Percentiles rank a stretch among this genome's conserved stretches.
Evolutionary conservation across 2,888 invertebrate species (phyloP).

Genomic region (Xylota segnis): DNA sequence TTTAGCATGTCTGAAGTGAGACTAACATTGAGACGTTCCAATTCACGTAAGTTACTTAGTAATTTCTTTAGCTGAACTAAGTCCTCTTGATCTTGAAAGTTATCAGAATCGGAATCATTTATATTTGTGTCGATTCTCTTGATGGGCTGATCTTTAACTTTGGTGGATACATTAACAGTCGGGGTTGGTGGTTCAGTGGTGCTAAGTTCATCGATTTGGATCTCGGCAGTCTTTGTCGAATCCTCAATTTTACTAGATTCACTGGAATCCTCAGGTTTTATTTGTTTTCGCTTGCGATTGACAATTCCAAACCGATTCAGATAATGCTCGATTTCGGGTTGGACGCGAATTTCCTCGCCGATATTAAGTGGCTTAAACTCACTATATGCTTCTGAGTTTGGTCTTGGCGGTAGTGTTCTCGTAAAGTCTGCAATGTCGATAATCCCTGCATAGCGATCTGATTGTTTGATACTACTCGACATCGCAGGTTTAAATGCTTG

Average conservation of each 20-base stretch:
- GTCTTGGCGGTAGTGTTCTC: conserved; percentile 79
- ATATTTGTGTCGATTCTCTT: conserved; percentile 65
- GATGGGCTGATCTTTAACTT: conserved; percentile 57
- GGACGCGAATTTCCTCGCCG: conserved; percentile 81
- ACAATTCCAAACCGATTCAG: conserved; percentile 84
- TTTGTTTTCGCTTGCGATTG: conserved; percentile 81
- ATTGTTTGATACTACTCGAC: conserved; percentile 77
- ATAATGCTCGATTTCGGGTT: conserved; percentile 83
- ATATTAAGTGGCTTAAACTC: conserved; percentile 84
- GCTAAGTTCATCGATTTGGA: neutral
- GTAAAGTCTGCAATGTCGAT: conserved; percentile 80
- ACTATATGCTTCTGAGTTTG: conserved; percentile 82
- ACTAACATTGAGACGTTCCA: conserved; percentile 81
- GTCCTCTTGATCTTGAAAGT: conserved; percentile 84
- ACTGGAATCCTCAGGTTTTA: conserved; percentile 79
- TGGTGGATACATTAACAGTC: neutral
- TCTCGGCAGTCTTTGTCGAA: conserved; percentile 10
- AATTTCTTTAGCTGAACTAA: conserved; percentile 85
- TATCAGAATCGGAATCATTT: conserved; percentile 31
- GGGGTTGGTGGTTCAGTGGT: neutral
- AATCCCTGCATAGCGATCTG: conserved; percentile 63
- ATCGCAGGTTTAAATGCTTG: conserved; percentile 80
- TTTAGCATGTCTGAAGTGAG: conserved; percentile 84
- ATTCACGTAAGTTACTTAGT: conserved; percentile 84
- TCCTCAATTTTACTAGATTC: conserved; percentile 44